phyloP scores from a whole-genome alignment of 2,888 invertebrate species.

The Listrodromus nycthemerus region DNA sequence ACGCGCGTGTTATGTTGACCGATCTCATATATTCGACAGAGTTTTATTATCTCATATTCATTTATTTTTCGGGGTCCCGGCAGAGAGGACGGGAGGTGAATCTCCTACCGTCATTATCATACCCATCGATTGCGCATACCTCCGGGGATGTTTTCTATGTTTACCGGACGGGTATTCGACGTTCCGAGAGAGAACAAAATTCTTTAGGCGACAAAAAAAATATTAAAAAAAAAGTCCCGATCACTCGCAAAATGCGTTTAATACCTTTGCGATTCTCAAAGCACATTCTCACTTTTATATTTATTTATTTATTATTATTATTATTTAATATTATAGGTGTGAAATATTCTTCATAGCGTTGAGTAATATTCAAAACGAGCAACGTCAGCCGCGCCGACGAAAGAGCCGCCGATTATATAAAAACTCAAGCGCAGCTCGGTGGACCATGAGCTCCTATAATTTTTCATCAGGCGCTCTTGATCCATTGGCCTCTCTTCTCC shows the following conservation, averaged over 20 bases:
- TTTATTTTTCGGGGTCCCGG: constrained; percentile 29
- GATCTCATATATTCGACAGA: constrained; percentile 4
- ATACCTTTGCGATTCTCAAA: not conserved
- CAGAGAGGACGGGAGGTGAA: not conserved
- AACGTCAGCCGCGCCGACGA: not conserved
- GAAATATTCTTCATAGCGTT: not conserved
- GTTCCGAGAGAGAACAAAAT: not conserved
- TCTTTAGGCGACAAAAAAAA: not conserved
- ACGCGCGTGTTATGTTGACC: not conserved
- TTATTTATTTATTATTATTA: no score
- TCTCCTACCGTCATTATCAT: constrained; percentile 26
- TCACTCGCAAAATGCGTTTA: constrained; percentile 1
- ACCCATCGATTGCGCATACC: constrained; percentile 28
- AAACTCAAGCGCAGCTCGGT: constrained; percentile 18
- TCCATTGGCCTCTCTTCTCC: constrained; percentile 37
- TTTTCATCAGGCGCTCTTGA: constrained; percentile 54
- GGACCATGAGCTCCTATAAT: constrained; percentile 39
- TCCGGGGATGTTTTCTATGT: not conserved
- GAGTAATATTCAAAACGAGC: constrained; percentile 20
- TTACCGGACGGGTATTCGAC: not conserved
- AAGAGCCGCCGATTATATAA: constrained; percentile 28
- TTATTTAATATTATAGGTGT: no score
- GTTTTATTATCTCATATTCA: constrained; percentile 32
- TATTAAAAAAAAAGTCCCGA: not conserved
- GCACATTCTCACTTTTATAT: no score